Conservation (phyloP, 1,140 invertebrate species). For the Hycleus phaleratus region DNA sequence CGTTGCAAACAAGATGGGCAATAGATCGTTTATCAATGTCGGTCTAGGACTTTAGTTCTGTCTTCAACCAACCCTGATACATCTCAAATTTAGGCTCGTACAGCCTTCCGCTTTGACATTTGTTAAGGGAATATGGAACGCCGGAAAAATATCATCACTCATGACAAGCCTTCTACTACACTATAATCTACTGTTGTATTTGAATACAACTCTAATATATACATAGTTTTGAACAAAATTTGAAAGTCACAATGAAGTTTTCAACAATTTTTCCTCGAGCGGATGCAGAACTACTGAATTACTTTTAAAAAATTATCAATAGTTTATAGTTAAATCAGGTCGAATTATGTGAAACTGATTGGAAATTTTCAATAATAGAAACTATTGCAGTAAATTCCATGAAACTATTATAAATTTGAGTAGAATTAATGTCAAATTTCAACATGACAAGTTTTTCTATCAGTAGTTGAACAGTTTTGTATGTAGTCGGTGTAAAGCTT, state of each 20-base stretch:
- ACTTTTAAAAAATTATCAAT: too few species aligned
- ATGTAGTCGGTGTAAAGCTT: not conserved
- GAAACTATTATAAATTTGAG: not conserved
- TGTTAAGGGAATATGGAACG: conserved; percentile 15
- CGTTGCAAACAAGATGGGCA: conserved; percentile 20
- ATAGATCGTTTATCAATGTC: conserved; percentile 20
- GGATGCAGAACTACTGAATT: too few species aligned
- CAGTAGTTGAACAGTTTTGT: not conserved
- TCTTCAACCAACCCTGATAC: conserved; percentile 16
- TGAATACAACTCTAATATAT: too few species aligned
- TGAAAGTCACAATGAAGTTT: too few species aligned
- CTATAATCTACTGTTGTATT: too few species aligned
- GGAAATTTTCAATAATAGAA: too few species aligned
- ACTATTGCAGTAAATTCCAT: too few species aligned
- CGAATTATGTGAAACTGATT: too few species aligned
- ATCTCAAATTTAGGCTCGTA: conserved; percentile 17
- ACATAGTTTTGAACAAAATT: too few species aligned
- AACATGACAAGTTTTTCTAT: not conserved
- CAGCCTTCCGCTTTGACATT: conserved; percentile 18
- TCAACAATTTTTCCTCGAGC: too few species aligned
- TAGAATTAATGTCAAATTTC: not conserved
- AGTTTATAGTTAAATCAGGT: too few species aligned
- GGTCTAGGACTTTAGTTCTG: conserved; percentile 10
- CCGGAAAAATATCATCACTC: conserved; percentile 16
- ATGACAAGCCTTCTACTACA: not conserved